phyloP scores from a whole-genome alignment of 2,888 invertebrate genomes.

The Choristoneura rosaceana region DNA sequence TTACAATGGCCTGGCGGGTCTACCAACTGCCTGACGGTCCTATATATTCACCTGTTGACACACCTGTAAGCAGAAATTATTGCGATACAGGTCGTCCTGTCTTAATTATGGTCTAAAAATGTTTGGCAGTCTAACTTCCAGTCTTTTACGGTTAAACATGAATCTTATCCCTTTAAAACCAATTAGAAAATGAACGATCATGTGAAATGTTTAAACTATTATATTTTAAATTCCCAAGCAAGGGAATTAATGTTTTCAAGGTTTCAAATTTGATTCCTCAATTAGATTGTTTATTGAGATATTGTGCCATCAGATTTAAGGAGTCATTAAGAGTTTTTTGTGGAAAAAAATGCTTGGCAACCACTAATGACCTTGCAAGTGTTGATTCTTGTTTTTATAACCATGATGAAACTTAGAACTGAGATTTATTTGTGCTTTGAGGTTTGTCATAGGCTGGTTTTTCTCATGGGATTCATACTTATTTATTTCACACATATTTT shows the following conservation, averaged over 20 bases:
- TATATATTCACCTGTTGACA: slow-evolving; percentile 30
- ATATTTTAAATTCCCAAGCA: too few species aligned
- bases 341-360: slow-evolving; percentile 8
- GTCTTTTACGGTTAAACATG: neutral
- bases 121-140: neutral
- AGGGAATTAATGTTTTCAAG: neutral
- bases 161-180: too few species aligned
- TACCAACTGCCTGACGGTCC: neutral
- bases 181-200: too few species aligned
- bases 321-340: slow-evolving; percentile 18
- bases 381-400: slow-evolving; percentile 14
- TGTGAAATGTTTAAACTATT: too few species aligned
- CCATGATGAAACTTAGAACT: slow-evolving; percentile 9
- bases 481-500: too few species aligned
- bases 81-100: slow-evolving; percentile 1
- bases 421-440: neutral
- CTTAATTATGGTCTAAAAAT: neutral
- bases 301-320: neutral
- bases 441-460: neutral
- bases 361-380: slow-evolving; percentile 22
- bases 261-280: neutral
- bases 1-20: neutral
- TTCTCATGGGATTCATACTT: neutral
- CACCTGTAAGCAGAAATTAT: slow-evolving; percentile 9
- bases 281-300: neutral